These are phyloP conservation scores for Melitaea athalia DNA, from an alignment of 2,888 invertebrate species.

Conservation along the genomic window DNA sequence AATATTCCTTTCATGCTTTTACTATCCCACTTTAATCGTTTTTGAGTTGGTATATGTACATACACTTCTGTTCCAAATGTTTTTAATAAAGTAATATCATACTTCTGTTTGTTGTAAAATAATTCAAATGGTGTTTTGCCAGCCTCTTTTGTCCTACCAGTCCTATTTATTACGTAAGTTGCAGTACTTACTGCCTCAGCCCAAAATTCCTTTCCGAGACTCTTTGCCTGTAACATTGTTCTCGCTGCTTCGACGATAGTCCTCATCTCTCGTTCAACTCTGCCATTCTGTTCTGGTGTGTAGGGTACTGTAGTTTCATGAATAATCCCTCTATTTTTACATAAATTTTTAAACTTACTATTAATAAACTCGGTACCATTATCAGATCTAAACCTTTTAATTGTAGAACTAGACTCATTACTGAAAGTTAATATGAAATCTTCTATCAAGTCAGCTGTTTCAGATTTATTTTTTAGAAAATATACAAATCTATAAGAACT, in stretches of 20 bases:
- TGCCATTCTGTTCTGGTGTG: slow-evolving; percentile 8
- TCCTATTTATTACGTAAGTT: slow-evolving; percentile 3
- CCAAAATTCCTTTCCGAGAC: slow-evolving; percentile 2
- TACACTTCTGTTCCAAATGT: slow-evolving; percentile 7
- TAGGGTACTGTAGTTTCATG: slow-evolving; percentile 7
- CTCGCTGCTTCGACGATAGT: background rate
- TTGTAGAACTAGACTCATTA: background rate
- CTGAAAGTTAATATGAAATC: slow-evolving; percentile 5
- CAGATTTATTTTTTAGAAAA: slow-evolving; percentile 5
- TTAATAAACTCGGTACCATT: slow-evolving; percentile 5
- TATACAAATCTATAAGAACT: slow-evolving; percentile 3
- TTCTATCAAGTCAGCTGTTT: background rate
- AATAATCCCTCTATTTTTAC: slow-evolving; percentile 3
- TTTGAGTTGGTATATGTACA: slow-evolving; percentile 6
- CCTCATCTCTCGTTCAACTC: slow-evolving; percentile 5
- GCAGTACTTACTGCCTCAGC: slow-evolving; percentile 2
- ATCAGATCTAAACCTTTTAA: slow-evolving; percentile 5
- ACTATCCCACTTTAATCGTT: slow-evolving; percentile 2
- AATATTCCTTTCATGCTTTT: slow-evolving; percentile 9
- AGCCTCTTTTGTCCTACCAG: background rate
- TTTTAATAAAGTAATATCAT: slow-evolving; percentile 6
- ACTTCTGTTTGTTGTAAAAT: slow-evolving; percentile 3
- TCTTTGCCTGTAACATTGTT: background rate
- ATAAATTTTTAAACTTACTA: background rate
- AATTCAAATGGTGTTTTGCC: slow-evolving; percentile 7